Percentiles rank a stretch among this genome's conserved stretches.
phyloP scores from a whole-genome alignment of 2,888 invertebrate species.

The Adineta ricciae region DNA sequence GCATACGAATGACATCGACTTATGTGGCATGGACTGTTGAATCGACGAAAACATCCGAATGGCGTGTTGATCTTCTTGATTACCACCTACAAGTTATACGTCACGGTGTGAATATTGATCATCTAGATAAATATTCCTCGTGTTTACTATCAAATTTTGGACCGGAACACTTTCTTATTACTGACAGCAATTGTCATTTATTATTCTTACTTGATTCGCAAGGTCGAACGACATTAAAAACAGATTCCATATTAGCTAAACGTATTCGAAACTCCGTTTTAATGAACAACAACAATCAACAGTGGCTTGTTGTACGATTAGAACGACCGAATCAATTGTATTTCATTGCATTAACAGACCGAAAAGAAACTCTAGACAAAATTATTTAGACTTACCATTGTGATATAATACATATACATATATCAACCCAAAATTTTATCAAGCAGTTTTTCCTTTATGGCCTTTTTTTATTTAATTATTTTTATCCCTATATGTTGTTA shows the following conservation, averaged over 20 bases:
- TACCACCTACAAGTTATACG: background rate
- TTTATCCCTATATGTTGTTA: background rate
- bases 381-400: background rate
- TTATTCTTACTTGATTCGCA: slow-evolving; percentile 15
- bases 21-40: slow-evolving; percentile 6
- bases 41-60: background rate
- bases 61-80: background rate
- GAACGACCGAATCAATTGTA: background rate
- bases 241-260: background rate
- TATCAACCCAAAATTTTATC: background rate
- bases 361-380: background rate
- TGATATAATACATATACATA: background rate
- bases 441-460: background rate
- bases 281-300: background rate
- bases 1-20: background rate
- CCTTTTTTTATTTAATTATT: background rate
- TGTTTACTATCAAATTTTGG: slow-evolving; percentile 15
- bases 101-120: background rate
- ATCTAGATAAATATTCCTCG: background rate
- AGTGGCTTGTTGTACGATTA: slow-evolving; percentile 1
- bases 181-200: background rate
- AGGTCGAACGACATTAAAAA: background rate
- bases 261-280: slow-evolving; percentile 1
- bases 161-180: background rate
- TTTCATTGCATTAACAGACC: background rate